Conservation (phyloP, 2,888 invertebrate species). For the Strigamia crassipes region DNA sequence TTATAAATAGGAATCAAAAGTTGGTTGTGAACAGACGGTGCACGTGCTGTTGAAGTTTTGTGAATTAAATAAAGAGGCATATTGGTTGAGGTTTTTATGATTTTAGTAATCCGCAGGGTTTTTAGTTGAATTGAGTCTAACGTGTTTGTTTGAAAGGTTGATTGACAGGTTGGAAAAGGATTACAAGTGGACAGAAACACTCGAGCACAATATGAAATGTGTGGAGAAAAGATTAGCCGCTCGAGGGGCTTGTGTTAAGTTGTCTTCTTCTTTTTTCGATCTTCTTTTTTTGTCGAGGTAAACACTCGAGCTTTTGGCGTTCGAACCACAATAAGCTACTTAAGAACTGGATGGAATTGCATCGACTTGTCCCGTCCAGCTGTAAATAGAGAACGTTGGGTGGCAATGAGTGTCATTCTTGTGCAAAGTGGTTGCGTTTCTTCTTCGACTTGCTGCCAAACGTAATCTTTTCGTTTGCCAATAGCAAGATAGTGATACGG, state of each 20-base stretch:
- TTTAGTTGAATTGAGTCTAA: not conserved
- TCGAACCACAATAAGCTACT: conserved; percentile 42
- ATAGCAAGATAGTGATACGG: conserved; percentile 23
- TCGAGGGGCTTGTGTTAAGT: conserved; percentile 42
- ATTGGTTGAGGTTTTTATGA: not conserved
- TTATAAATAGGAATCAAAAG: not conserved
- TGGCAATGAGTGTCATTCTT: conserved; percentile 42
- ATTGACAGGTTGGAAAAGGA: conserved; percentile 34
- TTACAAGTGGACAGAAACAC: conserved; percentile 24
- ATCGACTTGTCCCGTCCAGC: conserved; percentile 42
- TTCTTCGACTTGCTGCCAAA: conserved; percentile 22
- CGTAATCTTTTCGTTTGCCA: conserved; percentile 40
- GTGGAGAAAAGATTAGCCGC: conserved; percentile 40
- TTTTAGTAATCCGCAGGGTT: not conserved
- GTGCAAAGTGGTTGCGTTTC: conserved; percentile 33
- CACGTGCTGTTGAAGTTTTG: not conserved
- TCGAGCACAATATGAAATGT: conserved; percentile 35
- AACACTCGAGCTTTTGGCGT: conserved; percentile 41
- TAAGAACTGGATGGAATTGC: conserved; percentile 37
- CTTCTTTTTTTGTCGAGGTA: conserved; percentile 32
- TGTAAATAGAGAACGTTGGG: conserved; percentile 20
- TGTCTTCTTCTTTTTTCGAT: conserved; percentile 38
- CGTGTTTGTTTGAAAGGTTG: not conserved
- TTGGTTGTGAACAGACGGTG: not conserved
- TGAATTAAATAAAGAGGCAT: not conserved